Evolutionary conservation across 2,888 invertebrate species (phyloP), one percentile per base, ranked within the genome.

Genomic region (Temnothorax rugatulus): DNA sequence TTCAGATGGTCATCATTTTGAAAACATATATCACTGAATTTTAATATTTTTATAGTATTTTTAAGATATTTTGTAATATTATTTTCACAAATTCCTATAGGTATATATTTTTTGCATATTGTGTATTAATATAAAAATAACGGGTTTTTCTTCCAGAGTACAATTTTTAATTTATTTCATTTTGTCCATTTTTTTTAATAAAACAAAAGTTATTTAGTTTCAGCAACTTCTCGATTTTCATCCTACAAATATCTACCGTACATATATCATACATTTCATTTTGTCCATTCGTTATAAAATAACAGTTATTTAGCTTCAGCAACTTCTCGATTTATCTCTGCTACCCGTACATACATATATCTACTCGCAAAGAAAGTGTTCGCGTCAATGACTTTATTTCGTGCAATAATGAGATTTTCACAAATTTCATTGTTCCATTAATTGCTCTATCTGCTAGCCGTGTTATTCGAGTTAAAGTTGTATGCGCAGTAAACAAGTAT

Each of bases 381-480:
- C 29, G 29, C 18, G 18, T 21, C 8, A n/a, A 9, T 5, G 34
- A 52, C 34, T 76, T 57, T 21, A 34, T 77, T 29, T 57, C 11
- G 18, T 41, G 41, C 18, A 25, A 66, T 15, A 77, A 71, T 69
- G 3, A 29, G 29, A 44, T 44, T 77, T 77, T 77, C 15, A 54
- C 29, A 21, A 54, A 68, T 44, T 57, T 71, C 21, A 21, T 57
- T 59, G 21, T 47, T 71, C 29, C 29, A n/a, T 77, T 77, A 71
- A 71, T 79, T 59, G 57, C 21, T 44, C 8, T 34, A 77, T 54
- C 41, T 41, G 21, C 18, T 52, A 21, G 34, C 7, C 29, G 44
- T 29, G 57, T 57, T 79, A 57, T 34, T 57, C 44, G n/a, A 44
- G 29, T 69, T 77, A 57, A 79, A 71, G 57, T 79, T 59, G 34